Conservation (phyloP, 2,113 vertebrate species). For the Xiphophorus couchianus region DNA sequence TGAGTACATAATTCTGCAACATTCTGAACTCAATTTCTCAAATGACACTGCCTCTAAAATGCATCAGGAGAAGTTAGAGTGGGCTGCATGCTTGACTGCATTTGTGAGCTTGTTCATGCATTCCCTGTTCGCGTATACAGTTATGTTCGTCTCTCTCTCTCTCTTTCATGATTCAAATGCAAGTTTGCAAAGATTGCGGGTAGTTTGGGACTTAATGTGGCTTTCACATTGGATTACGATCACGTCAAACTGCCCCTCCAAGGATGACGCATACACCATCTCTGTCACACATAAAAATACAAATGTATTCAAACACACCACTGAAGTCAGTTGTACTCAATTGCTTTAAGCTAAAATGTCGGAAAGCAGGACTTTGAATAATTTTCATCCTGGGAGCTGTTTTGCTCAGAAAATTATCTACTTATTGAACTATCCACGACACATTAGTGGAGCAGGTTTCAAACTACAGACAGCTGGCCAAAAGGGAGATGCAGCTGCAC, state of each 20-base stretch:
- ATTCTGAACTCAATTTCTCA: conserved; percentile 9
- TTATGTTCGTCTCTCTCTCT: background rate
- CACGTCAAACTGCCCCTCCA: conserved; percentile 47
- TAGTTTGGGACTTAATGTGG: conserved; percentile 56
- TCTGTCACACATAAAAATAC: background rate
- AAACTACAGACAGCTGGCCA: background rate
- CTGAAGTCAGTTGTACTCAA: background rate
- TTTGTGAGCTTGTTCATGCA: conserved; percentile 35
- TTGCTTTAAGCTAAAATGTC: background rate
- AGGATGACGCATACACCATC: conserved; percentile 27
- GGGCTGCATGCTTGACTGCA: conserved; percentile 25
- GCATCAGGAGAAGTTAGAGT: conserved; percentile 20
- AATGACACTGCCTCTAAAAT: conserved; percentile 17
- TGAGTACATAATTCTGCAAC: conserved; percentile 10
- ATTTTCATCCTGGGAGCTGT: background rate
- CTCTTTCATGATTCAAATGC: conserved; percentile 43
- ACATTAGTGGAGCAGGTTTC: background rate
- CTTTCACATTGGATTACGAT: conserved; percentile 68
- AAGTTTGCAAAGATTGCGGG: conserved; percentile 60
- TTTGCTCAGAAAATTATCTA: background rate
- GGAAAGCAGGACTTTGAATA: background rate
- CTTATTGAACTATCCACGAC: background rate
- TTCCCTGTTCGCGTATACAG: background rate
- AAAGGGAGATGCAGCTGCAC: too few relatives aligned
- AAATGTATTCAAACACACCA: background rate